These are phyloP conservation scores for Propithecus perrieri DNA, from an alignment of 2,797 vertebrate genomes.

Conservation along the genomic window DNA sequence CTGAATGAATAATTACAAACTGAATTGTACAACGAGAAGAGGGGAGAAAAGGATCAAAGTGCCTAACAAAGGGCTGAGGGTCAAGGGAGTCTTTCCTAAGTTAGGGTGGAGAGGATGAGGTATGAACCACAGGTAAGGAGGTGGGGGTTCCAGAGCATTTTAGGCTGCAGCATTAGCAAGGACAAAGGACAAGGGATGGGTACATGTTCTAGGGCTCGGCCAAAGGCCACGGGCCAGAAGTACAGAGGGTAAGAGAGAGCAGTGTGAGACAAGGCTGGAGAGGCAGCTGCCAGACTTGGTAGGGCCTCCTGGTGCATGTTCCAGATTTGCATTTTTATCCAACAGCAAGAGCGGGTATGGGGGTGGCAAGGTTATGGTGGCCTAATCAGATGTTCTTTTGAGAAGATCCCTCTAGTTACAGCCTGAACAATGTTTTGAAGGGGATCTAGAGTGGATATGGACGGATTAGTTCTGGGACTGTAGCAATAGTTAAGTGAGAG, in stretches of 20 bases:
- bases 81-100: background rate
- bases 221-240: background rate
- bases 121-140: background rate
- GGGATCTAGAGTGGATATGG: background rate
- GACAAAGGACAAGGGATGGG: background rate
- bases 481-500: background rate
- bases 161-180: background rate
- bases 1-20: background rate
- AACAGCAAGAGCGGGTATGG: background rate
- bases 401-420: background rate
- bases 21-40: background rate
- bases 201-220: background rate
- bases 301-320: background rate
- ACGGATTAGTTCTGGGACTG: background rate
- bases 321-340: background rate
- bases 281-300: background rate
- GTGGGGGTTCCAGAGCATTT: background rate
- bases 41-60: background rate
- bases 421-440: background rate
- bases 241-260: accelerated
- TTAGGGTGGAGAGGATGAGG: background rate
- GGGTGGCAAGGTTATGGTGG: background rate
- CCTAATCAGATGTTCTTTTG: background rate
- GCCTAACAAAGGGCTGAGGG: background rate
- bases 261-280: background rate